Evolutionary conservation across 2,113 vertebrate species (phyloP).

Genomic region (Zeus faber): DNA sequence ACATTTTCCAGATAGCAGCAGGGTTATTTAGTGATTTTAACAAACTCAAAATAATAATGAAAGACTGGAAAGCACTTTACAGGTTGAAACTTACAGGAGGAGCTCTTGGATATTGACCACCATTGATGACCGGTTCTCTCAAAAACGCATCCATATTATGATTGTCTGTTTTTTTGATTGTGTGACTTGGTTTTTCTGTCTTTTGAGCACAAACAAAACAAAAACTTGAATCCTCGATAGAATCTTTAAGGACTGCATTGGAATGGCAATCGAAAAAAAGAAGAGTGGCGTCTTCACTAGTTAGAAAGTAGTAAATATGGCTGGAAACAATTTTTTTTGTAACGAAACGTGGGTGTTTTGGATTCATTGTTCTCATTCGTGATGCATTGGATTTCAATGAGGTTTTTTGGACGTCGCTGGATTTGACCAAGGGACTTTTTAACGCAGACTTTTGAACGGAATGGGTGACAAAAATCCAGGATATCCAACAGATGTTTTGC

Average conservation of each 20-base stretch:
- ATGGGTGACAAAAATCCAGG: slow-evolving; percentile 27
- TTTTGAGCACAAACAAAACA: slow-evolving; percentile 37
- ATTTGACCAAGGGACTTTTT: slow-evolving; percentile 27
- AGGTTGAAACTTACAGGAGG: background rate
- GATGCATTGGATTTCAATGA: background rate
- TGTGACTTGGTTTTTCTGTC: background rate
- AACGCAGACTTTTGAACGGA: slow-evolving; percentile 2
- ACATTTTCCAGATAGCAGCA: background rate
- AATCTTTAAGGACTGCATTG: slow-evolving; percentile 26
- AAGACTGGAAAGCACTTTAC: slow-evolving; percentile 43
- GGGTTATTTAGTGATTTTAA: slow-evolving; percentile 21
- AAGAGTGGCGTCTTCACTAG: background rate
- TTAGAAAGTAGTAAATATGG: slow-evolving; percentile 43
- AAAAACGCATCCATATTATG: background rate
- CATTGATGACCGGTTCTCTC: background rate
- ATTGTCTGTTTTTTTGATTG: background rate
- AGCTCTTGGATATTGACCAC: background rate
- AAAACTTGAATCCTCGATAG: slow-evolving; percentile 45
- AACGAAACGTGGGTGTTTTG: background rate
- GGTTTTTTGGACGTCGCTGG: slow-evolving; percentile 49
- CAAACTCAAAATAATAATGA: background rate
- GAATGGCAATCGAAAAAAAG: slow-evolving; percentile 4
- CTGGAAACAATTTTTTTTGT: slow-evolving; percentile 31
- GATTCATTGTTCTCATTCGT: background rate
- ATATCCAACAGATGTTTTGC: slow-evolving; percentile 31